Evolutionary conservation across 2,888 invertebrate genomes (phyloP), one percentile per base, ranked within the genome.

Genomic region (Congeria kusceri): DNA sequence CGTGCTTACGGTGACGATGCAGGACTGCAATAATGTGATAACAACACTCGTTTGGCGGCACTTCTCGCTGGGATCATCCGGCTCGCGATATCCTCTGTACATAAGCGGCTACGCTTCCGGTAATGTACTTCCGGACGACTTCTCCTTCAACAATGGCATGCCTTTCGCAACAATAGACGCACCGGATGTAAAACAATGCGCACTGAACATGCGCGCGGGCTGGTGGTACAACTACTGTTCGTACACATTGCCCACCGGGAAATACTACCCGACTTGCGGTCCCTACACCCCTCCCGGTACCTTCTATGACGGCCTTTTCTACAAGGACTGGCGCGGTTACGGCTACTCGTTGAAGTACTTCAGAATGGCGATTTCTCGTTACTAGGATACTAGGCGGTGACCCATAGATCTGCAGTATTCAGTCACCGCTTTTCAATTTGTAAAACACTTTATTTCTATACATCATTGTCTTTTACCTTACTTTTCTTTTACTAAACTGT

Each of bases 201-300:
- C 91, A 7, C 9, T 15, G 13, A n/a, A 88, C 25, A 85, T 86
- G 85, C 77, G 74, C n/a, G 87, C 84, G 0, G 92, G 91, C 0
- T 91, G 91, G 91, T 91, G 91, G 91, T 91, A 87, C 83, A 89
- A 91, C 66, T 86, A 87, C 79, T 91, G 91, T 64, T 65, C 88
- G 29, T 83, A 77, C 28, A 78, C 88, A 1, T 83, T 89, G 7
- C 89, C 86, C 15, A 92, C 87, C 46, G 91, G 91, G 5, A 56
- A 79, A 18, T 91, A 91, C 79, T 91, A 92, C 77, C 13, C 15
- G 2, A 4, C 2, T 13, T 81, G 85, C 0, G 91, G 91, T 1
- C 76, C 53, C 25, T 91, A 91, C 75, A 68, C 77, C 7, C 90
- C 89, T 1, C 5, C 75, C 0, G 80, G 81, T 0, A 61, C 69